These are phyloP conservation scores for Biston betularia DNA, from an alignment of 2,888 invertebrate species.

Conservation along the genomic window DNA sequence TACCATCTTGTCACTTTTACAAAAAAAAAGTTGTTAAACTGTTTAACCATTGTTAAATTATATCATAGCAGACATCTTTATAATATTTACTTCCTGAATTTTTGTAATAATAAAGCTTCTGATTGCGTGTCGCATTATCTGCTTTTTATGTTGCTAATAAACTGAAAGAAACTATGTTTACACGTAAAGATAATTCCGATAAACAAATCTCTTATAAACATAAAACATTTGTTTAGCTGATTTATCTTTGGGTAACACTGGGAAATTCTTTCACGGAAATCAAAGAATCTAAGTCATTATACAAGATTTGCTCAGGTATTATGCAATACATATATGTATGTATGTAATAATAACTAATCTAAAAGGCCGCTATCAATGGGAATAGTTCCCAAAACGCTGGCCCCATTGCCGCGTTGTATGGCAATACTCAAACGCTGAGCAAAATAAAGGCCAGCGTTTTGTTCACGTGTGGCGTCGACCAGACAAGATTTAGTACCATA, in stretches of 20 bases:
- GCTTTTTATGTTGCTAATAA: neutral
- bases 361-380: too few relatives aligned
- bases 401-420: too few relatives aligned
- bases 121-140: neutral
- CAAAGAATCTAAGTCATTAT: neutral
- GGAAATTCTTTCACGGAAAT: neutral
- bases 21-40: too few relatives aligned
- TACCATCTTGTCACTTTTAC: too few relatives aligned
- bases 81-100: constrained; percentile 1
- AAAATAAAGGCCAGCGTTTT: too few relatives aligned
- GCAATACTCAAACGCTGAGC: too few relatives aligned
- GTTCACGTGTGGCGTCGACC: too few relatives aligned
- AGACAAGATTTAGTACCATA: too few relatives aligned
- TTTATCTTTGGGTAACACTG: neutral
- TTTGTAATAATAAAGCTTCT: constrained; percentile 7
- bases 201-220: neutral
- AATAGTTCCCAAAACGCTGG: too few relatives aligned
- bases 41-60: too few relatives aligned
- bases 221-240: too few relatives aligned
- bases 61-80: neutral
- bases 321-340: neutral
- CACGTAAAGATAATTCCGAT: neutral
- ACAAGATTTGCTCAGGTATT: neutral
- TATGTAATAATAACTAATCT: too few relatives aligned
- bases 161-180: neutral